phyloP scores from a whole-genome alignment of 1,140 invertebrate genomes.

The Atta cephalotes region DNA sequence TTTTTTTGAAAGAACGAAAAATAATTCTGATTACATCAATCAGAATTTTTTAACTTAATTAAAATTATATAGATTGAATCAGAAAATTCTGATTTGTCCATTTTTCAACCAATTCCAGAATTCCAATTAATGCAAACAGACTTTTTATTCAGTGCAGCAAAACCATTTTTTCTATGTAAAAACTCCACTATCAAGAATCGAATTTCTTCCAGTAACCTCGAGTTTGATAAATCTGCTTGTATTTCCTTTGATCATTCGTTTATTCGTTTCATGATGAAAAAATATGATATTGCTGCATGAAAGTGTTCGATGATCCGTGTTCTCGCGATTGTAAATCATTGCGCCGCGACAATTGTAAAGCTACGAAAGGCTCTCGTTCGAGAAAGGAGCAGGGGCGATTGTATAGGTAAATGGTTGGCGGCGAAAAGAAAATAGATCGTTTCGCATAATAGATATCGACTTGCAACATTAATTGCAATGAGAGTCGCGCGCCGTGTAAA shows the following conservation, averaged over 20 bases:
- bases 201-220: conserved; percentile 19
- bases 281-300: background rate
- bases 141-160: too few relatives aligned
- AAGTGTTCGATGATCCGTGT: conserved; percentile 15
- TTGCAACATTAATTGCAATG: conserved; percentile 51
- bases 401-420: conserved; percentile 54
- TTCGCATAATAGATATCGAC: conserved; percentile 38
- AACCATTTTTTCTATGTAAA: too few relatives aligned
- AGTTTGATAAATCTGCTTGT: background rate
- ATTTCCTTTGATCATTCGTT: background rate
- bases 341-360: conserved; percentile 41
- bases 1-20: too few relatives aligned
- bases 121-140: too few relatives aligned
- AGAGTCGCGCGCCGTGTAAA: conserved; percentile 16
- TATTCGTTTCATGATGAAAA: background rate
- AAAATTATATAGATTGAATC: too few relatives aligned
- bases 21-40: too few relatives aligned
- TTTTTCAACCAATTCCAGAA: too few relatives aligned
- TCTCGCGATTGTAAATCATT: conserved; percentile 17
- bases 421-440: conserved; percentile 33
- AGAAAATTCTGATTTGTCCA: too few relatives aligned
- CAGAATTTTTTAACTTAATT: too few relatives aligned
- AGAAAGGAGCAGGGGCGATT: conserved; percentile 42
- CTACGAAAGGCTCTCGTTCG: conserved; percentile 60
- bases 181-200: background rate